Evolutionary conservation across 2,797 vertebrate genomes (phyloP).

Genomic region (Okamejei kenojei): DNA sequence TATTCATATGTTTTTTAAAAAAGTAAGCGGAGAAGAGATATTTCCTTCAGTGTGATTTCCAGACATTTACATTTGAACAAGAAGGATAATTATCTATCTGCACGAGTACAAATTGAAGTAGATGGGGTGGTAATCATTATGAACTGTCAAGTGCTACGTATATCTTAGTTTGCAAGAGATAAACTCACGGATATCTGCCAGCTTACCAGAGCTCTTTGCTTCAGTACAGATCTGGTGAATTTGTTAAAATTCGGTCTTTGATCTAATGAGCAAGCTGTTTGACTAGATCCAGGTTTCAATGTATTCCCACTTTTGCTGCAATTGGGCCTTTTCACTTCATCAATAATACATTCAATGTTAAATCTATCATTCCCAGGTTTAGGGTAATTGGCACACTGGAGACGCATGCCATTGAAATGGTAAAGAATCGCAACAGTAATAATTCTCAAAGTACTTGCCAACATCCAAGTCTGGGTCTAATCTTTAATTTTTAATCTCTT

Average conservation of each 20-base stretch:
- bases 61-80: background rate
- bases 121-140: no score
- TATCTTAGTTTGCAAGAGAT: background rate
- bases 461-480: background rate
- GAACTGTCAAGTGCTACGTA: no score
- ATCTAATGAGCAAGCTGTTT: background rate
- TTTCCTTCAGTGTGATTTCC: background rate
- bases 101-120: background rate
- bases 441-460: background rate
- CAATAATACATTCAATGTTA: background rate
- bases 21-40: background rate
- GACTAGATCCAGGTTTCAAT: background rate
- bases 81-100: background rate
- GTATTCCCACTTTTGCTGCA: background rate
- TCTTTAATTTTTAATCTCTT: background rate
- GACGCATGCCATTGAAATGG: background rate
- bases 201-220: background rate
- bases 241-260: background rate
- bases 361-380: background rate
- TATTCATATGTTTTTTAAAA: background rate
- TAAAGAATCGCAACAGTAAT: background rate
- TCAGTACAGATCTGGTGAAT: background rate
- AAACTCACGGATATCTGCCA: background rate
- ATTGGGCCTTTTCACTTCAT: background rate
- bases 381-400: background rate